These are phyloP conservation scores for Vulpes ferrilata DNA, from an alignment of 2,113 vertebrate species.

Conservation along the genomic window DNA sequence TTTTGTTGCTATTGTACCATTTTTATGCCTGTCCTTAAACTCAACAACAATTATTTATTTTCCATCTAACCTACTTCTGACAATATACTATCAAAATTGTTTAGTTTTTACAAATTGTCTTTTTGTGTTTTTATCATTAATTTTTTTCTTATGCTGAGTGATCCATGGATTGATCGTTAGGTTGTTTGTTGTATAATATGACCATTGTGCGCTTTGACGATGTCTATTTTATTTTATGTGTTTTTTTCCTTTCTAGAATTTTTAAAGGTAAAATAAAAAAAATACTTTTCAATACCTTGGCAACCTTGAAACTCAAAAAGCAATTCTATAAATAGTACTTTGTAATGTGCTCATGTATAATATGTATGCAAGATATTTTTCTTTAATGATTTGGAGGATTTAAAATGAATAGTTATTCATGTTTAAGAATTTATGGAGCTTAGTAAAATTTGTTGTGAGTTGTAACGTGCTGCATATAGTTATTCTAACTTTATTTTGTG, in stretches of 20 bases:
- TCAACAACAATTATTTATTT: conserved; percentile 29
- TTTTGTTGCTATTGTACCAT: conserved; percentile 26
- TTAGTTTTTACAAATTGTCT: conserved; percentile 28
- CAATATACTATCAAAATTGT: conserved; percentile 26
- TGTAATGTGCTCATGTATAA: background rate
- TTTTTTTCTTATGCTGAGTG: conserved; percentile 66
- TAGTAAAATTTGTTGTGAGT: background rate
- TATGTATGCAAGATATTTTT: background rate
- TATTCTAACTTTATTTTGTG: conserved; percentile 22
- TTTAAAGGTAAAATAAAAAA: background rate
- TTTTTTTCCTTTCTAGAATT: background rate
- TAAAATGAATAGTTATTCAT: background rate
- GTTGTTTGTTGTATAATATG: conserved; percentile 6
- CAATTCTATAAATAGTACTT: conserved; percentile 31
- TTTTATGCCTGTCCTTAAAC: conserved; percentile 38
- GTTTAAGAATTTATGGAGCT: background rate
- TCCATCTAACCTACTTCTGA: conserved; percentile 48
- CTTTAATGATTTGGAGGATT: conserved; percentile 15
- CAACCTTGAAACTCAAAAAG: conserved; percentile 58
- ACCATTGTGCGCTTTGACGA: background rate
- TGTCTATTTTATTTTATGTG: conserved; percentile 28
- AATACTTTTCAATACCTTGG: conserved; percentile 40
- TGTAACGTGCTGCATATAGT: rapidly evolving
- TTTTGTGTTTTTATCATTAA: conserved; percentile 14
- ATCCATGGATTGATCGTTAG: conserved; percentile 42